These are phyloP conservation scores for Heloderma charlesbogerti DNA, from an alignment of 2,113 vertebrate species.

Conservation along the genomic window DNA sequence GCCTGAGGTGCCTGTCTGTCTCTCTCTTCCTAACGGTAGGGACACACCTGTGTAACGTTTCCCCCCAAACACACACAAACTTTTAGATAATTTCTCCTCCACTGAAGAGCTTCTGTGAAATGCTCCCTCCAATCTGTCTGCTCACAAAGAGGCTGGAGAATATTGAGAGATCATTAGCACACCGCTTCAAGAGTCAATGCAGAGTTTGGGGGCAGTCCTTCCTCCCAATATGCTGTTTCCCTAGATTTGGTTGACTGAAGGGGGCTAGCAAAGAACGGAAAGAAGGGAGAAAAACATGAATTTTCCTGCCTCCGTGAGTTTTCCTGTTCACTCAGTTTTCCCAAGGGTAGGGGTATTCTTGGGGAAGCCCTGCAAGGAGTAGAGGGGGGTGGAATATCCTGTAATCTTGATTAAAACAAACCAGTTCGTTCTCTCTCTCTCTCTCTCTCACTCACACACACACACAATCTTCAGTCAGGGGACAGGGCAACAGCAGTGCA, in stretches of 20 bases:
- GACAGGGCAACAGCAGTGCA: constrained; percentile 8
- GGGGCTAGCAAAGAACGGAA: background rate
- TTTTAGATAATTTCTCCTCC: too few relatives aligned
- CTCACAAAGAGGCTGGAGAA: too few relatives aligned
- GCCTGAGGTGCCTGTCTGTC: too few relatives aligned
- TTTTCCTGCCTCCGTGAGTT: background rate
- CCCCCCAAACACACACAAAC: too few relatives aligned
- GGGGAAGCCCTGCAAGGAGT: background rate
- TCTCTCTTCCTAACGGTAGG: too few relatives aligned
- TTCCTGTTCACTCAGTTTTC: background rate
- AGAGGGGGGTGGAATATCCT: background rate
- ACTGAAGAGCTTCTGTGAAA: too few relatives aligned
- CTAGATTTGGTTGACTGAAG: background rate
- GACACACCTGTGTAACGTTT: too few relatives aligned
- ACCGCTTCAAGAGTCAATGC: background rate
- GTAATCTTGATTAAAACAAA: background rate
- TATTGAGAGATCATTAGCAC: background rate
- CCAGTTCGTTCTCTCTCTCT: background rate
- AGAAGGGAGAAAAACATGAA: too few relatives aligned
- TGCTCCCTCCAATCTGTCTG: too few relatives aligned
- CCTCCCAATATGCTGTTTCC: background rate
- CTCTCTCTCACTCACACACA: too few relatives aligned
- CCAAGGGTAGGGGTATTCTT: background rate
- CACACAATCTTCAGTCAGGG: background rate
- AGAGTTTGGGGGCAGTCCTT: background rate